These are phyloP conservation scores for Siphamia tubifer DNA, from an alignment of 2,113 vertebrate species.

Conservation along the genomic window DNA sequence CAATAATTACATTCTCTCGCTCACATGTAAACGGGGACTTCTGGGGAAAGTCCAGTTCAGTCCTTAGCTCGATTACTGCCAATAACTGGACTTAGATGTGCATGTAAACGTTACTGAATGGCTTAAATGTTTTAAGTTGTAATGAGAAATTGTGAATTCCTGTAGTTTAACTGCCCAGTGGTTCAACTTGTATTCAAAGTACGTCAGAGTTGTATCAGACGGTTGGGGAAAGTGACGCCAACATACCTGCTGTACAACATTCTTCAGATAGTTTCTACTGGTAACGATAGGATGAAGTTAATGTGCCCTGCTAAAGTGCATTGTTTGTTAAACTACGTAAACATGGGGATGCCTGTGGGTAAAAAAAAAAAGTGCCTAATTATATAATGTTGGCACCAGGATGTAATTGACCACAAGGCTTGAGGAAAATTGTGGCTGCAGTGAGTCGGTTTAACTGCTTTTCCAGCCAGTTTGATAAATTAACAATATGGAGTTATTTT, in stretches of 20 bases:
- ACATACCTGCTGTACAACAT: background rate
- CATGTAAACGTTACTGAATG: no score
- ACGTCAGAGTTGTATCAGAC: background rate
- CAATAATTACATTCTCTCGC: no score
- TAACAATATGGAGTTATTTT: background rate
- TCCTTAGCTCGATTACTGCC: no score
- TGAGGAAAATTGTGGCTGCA: background rate
- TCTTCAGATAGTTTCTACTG: background rate
- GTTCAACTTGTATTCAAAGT: background rate
- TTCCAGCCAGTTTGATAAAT: background rate
- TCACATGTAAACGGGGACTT: no score
- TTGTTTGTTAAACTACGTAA: conserved; percentile 19
- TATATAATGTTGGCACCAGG: background rate
- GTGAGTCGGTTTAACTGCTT: background rate
- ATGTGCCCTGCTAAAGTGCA: conserved; percentile 67
- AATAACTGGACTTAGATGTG: no score
- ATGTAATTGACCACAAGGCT: background rate
- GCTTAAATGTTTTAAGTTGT: no score
- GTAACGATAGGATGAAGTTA: background rate
- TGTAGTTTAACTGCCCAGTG: no score
- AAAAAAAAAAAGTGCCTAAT: background rate
- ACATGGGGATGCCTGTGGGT: background rate
- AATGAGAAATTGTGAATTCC: no score
- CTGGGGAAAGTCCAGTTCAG: no score
- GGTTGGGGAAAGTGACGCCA: background rate